Evolutionary conservation across 2,113 vertebrate genomes (phyloP).

Genomic region (Meles meles): DNA sequence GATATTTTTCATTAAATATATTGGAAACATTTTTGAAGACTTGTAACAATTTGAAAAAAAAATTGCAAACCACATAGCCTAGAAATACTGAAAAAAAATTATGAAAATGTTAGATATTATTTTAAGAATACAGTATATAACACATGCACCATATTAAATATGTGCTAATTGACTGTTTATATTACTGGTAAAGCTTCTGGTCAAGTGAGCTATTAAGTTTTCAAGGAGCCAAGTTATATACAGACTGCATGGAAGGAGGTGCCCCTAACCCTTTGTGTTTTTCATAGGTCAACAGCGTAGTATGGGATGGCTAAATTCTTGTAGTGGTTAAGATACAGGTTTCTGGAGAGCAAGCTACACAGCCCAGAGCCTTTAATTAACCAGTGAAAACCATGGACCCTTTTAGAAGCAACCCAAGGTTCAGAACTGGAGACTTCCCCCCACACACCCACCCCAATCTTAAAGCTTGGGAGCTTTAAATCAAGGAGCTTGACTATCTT

Average conservation of each 20-base stretch:
- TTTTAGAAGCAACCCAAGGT: neutral
- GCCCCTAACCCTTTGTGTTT: neutral
- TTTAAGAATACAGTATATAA: neutral
- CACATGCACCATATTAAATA: neutral
- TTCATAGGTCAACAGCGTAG: neutral
- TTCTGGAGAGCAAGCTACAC: neutral
- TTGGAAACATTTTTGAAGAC: neutral
- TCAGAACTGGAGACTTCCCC: neutral
- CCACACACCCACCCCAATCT: too few relatives aligned
- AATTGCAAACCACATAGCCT: neutral
- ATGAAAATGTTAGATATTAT: neutral
- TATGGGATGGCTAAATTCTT: neutral
- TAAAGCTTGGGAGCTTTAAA: neutral
- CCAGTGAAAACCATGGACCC: neutral
- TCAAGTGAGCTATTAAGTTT: neutral
- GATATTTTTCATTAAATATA: neutral
- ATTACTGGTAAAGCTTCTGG: neutral
- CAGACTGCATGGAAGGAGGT: neutral
- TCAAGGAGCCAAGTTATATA: neutral
- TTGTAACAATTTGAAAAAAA: neutral
- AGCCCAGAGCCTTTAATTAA: neutral
- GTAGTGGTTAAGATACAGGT: neutral
- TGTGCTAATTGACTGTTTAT: neutral
- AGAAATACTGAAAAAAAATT: neutral
- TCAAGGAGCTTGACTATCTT: neutral